Conservation (phyloP, 2,113 vertebrate genomes). For the Crotalus helleri region DNA sequence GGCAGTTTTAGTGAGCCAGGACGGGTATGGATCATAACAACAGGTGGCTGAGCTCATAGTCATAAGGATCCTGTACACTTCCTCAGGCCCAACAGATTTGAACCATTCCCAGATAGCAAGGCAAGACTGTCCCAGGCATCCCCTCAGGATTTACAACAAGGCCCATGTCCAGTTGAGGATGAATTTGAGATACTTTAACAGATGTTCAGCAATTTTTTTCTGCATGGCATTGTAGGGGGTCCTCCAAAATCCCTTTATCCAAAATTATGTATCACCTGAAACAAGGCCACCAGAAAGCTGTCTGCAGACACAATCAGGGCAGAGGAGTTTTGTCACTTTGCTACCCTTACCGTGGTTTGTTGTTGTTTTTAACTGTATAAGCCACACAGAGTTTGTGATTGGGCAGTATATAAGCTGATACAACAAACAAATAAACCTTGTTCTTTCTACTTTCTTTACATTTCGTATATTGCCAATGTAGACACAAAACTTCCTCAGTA, state of each 20-base stretch:
- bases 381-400: not conserved
- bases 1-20: not conserved
- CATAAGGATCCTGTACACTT: not conserved
- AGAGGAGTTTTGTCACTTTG: not conserved
- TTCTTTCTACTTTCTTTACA: not conserved
- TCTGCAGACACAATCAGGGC: not conserved
- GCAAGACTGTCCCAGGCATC: not conserved
- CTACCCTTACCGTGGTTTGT: not conserved
- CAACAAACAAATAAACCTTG: not conserved
- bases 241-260: not conserved
- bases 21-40: not conserved
- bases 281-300: not conserved
- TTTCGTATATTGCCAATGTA: not conserved
- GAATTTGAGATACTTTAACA: not conserved
- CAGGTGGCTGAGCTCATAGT: not conserved
- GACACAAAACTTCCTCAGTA: not conserved
- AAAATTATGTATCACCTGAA: not conserved
- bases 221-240: not conserved
- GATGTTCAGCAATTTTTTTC: not conserved
- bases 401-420: not conserved
- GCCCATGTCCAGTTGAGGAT: not conserved
- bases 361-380: not conserved
- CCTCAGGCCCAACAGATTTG: not conserved
- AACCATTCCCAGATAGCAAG: not conserved
- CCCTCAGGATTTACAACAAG: not conserved